Conservation (phyloP, 2,888 invertebrate species). For the Pseudococcus jackbeardsleyi region DNA sequence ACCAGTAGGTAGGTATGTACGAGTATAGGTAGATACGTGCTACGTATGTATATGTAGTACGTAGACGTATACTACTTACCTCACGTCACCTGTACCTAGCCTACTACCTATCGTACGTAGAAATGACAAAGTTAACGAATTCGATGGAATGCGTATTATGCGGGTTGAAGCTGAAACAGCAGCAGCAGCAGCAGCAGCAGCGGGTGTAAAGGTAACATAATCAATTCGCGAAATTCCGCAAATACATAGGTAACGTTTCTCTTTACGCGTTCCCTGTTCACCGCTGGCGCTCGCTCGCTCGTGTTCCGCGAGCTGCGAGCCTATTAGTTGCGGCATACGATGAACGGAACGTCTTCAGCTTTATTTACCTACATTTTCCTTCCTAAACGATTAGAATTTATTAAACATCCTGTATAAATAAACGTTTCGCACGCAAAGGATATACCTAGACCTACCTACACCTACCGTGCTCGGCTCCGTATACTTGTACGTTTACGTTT, state of each 20-base stretch:
- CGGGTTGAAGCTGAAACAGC: too few species aligned
- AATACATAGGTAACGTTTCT: conserved; percentile 24
- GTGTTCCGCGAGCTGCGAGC: neutral
- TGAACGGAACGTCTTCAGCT: conserved; percentile 29
- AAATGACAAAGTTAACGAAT: conserved; percentile 20
- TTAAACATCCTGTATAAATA: conserved; percentile 47
- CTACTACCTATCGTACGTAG: too few species aligned
- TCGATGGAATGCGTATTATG: neutral
- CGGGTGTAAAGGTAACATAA: neutral
- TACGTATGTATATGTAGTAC: too few species aligned
- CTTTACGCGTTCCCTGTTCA: neutral
- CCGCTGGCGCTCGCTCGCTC: neutral
- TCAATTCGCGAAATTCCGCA: conserved; percentile 35
- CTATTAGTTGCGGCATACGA: neutral
- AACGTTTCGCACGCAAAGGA: conserved; percentile 44
- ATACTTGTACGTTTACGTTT: too few species aligned
- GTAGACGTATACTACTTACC: too few species aligned
- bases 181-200: neutral
- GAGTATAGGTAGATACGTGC: too few species aligned
- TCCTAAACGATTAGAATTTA: conserved; percentile 47
- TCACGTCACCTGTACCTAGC: too few species aligned
- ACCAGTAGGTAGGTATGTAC: too few species aligned
- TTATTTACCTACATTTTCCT: conserved; percentile 44
- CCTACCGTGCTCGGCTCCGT: too few species aligned
- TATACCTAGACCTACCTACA: too few species aligned